Evolutionary conservation across 2,797 vertebrate genomes (phyloP).

Genomic region (Podarcis lilfordi): DNA sequence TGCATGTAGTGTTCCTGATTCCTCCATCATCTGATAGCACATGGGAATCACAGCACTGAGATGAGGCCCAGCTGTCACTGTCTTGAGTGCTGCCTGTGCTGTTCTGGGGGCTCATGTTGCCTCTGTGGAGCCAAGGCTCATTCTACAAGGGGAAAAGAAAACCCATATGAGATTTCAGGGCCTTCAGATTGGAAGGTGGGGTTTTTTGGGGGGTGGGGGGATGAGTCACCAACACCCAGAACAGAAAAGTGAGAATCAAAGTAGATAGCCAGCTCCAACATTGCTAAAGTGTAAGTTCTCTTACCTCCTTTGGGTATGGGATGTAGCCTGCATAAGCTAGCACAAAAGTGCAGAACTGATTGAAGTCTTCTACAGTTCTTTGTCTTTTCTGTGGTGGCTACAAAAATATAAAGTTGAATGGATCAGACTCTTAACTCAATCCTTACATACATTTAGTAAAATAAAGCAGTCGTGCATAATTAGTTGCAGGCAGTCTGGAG

Average conservation of each 20-base stretch:
- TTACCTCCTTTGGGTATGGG: slow-evolving; percentile 89
- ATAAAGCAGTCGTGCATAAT: neutral
- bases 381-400: slow-evolving; percentile 81
- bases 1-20: slow-evolving; percentile 26
- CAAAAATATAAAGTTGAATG: neutral
- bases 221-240: neutral
- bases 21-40: slow-evolving; percentile 54
- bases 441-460: neutral
- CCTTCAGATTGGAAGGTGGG: too few relatives aligned
- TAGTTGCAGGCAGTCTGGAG: neutral
- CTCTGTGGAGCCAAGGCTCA: slow-evolving; percentile 80
- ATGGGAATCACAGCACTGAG: slow-evolving; percentile 74
- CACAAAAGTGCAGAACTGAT: slow-evolving; percentile 98
- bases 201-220: too few relatives aligned
- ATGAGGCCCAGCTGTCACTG: slow-evolving; percentile 90
- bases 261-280: neutral
- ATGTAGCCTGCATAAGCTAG: slow-evolving; percentile 98
- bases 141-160: slow-evolving; percentile 56
- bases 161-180: neutral
- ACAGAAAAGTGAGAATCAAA: neutral
- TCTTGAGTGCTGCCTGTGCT: slow-evolving; percentile 96
- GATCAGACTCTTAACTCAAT: neutral
- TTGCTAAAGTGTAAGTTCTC: neutral
- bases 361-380: slow-evolving; percentile 97
- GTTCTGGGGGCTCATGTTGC: slow-evolving; percentile 94